Evolutionary conservation across 30 jellyfish, hydroid and myxozoan genomes (phyloP), one percentile per base, ranked within the genome.

Genomic region (Chrysaora quinquecirrha): DNA sequence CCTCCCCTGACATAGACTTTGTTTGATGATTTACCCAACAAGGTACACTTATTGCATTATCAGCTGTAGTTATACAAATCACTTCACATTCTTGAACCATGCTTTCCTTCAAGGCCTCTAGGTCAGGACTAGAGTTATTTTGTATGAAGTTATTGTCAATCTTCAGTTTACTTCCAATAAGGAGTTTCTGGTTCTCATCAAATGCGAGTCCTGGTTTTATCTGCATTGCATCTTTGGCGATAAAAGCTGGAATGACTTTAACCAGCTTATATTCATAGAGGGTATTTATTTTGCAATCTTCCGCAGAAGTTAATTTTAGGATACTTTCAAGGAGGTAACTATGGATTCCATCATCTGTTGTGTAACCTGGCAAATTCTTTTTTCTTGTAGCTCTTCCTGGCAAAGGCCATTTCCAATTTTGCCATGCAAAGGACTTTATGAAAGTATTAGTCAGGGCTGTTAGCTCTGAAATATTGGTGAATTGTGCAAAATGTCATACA

Each of bases 41-140:
- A 19, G 66, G 83, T 30, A 38, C 32, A 34, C 83, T 34, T 4
- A 71, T 9, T 24, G 20, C 27, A 16, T 47, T 47, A 43, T 71
- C 83, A 9, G 69, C 70, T 4, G 83, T 31, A 1, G 83, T 71
- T 14, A 71, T 19, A 28, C 69, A 31, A 21, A 60, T 24, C 10
- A 56, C 77, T 56, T 75, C 87, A 18, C 66, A 30, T 48, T 75
- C 87, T 30, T 75, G 87, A 31, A 75, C 87, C 66, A 75, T 75
- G 64, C 27, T 24, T 1, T 60, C 29, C 54, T 56, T 75, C 76
- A 75, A 60, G n/a, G 77, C 63, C 21, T 56, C 77, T 60, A 1
- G 50, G 77, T 56, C 77, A 6, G 87, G 77, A 10, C 24, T 7
- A 34, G 69, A 3, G 20, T 38, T 34, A 18, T 23, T 18, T 9